These are phyloP conservation scores for Cataglyphis cursor DNA, from an alignment of 2,888 invertebrate species.

Conservation along the genomic window DNA sequence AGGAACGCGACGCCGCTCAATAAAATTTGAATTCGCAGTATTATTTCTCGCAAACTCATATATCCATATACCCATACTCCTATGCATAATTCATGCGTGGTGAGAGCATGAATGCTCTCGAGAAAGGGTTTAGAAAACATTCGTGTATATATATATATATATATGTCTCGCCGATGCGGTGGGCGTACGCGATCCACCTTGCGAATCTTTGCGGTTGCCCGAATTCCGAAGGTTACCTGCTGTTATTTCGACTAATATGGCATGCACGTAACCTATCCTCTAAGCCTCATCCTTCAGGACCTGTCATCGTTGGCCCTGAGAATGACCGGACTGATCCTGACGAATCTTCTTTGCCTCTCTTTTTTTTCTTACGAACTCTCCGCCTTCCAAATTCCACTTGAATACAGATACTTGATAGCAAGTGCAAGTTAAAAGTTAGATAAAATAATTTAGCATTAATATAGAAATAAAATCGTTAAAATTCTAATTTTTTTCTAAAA, in stretches of 20 bases:
- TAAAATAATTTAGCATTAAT: neutral
- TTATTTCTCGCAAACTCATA: slow-evolving; percentile 19
- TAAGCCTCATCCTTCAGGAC: slow-evolving; percentile 70
- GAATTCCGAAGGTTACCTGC: slow-evolving; percentile 68
- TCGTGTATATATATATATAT: neutral
- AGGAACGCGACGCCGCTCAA: slow-evolving; percentile 11
- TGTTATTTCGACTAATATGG: slow-evolving; percentile 71
- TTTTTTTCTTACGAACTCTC: slow-evolving; percentile 12
- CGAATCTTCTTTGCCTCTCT: slow-evolving; percentile 31
- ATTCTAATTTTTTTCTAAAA: neutral
- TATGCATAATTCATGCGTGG: slow-evolving; percentile 43
- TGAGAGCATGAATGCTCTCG: neutral
- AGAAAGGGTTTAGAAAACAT: slow-evolving; percentile 21
- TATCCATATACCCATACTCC: neutral
- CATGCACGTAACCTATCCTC: slow-evolving; percentile 70
- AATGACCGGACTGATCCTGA: slow-evolving; percentile 28
- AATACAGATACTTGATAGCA: neutral
- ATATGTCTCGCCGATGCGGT: slow-evolving; percentile 19
- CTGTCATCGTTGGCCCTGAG: slow-evolving; percentile 68
- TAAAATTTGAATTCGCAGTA: slow-evolving; percentile 29
- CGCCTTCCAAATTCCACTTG: neutral
- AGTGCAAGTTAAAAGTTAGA: neutral
- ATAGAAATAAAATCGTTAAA: neutral
- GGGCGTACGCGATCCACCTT: slow-evolving; percentile 64
- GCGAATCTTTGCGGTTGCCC: slow-evolving; percentile 67